These are phyloP conservation scores for Paragorgia papillata DNA, from an alignment of 92 coral and sea anemone species.

Conservation along the genomic window DNA sequence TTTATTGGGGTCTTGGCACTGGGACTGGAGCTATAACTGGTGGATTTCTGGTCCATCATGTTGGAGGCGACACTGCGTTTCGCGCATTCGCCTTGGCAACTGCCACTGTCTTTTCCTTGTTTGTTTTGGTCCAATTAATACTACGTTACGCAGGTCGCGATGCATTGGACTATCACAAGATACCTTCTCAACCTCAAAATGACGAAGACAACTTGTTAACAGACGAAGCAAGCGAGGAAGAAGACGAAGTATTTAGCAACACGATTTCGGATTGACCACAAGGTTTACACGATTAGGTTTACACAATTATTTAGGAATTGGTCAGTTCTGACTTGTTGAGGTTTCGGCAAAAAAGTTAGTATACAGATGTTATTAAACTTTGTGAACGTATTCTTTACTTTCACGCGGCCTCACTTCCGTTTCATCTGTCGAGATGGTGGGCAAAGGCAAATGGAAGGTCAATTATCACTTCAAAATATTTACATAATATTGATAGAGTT, in stretches of 20 bases:
- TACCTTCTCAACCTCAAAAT: slow-evolving; percentile 7
- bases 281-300: background rate
- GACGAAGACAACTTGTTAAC: background rate
- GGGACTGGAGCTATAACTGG: slow-evolving; percentile 31
- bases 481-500: no score
- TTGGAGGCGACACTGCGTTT: slow-evolving; percentile 27
- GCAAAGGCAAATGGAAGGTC: no score
- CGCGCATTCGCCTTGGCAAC: slow-evolving; percentile 33
- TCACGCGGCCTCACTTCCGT: no score
- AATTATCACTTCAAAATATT: no score
- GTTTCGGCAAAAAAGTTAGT: no score
- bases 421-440: no score
- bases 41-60: slow-evolving; percentile 35
- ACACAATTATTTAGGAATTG: no score
- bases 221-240: slow-evolving; percentile 5
- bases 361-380: no score
- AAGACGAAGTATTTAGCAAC: background rate
- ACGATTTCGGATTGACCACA: background rate
- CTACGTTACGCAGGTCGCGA: slow-evolving; percentile 40
- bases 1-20: slow-evolving; percentile 40
- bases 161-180: slow-evolving; percentile 32
- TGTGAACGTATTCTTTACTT: no score
- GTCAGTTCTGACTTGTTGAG: slow-evolving; percentile 15
- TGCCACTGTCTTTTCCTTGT: slow-evolving; percentile 29
- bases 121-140: slow-evolving; percentile 16